These are phyloP conservation scores for Lithophane socia DNA, from an alignment of 2,888 invertebrate species.

Conservation along the genomic window DNA sequence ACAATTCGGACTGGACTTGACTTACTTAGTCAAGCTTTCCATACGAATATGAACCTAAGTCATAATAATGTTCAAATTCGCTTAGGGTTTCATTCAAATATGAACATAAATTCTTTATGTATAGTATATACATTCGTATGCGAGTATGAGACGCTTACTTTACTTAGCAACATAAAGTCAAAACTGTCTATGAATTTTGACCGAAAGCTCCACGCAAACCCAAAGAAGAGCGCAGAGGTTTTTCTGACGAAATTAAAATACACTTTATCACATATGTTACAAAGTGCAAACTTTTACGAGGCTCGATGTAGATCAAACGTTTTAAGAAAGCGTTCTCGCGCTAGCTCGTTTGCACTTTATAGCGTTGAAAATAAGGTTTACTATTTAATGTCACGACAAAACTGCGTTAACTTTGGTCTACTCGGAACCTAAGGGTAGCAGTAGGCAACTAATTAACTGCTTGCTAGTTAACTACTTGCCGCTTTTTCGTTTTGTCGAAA, in stretches of 20 bases:
- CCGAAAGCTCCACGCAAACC: neutral
- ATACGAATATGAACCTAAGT: neutral
- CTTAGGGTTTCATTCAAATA: neutral
- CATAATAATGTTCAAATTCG: neutral
- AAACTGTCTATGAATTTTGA: neutral
- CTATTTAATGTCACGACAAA: neutral
- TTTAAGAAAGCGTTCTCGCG: too few relatives aligned
- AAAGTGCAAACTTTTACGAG: constrained; percentile 2
- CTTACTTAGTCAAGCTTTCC: neutral
- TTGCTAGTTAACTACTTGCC: neutral
- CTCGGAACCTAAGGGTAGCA: neutral
- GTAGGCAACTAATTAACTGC: neutral
- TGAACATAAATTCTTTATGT: neutral
- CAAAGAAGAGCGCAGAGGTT: neutral
- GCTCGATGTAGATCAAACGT: neutral
- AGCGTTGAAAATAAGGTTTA: neutral
- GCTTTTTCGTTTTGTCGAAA: neutral
- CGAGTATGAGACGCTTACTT: neutral
- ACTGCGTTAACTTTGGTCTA: neutral
- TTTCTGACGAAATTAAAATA: neutral
- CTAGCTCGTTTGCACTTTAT: neutral
- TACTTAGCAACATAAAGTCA: neutral
- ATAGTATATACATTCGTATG: too few relatives aligned
- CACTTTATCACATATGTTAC: neutral
- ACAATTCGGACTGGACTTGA: neutral